Evolutionary conservation across 1,140 invertebrate genomes (phyloP).

Genomic region (Drosophila equinoxialis): DNA sequence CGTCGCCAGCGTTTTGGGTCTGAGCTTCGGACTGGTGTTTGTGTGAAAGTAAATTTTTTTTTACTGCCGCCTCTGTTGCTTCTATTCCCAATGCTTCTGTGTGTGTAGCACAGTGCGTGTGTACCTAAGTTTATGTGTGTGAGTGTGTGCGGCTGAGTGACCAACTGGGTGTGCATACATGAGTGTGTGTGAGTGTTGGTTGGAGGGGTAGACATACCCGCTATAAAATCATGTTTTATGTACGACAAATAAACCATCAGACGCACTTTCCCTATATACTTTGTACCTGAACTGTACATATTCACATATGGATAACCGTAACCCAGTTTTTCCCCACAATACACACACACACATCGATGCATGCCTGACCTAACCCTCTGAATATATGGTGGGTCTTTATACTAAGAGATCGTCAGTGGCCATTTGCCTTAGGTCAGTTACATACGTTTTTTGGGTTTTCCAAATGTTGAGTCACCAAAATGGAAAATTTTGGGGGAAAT

Average conservation of each 20-base stretch:
- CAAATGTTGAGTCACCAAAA: too few species aligned
- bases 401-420: slow-evolving; percentile 18
- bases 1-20: slow-evolving; percentile 18
- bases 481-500: too few species aligned
- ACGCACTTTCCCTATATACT: slow-evolving; percentile 5
- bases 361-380: slow-evolving; percentile 18
- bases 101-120: slow-evolving; percentile 37
- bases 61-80: slow-evolving; percentile 5
- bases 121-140: slow-evolving; percentile 7
- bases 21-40: slow-evolving; percentile 39
- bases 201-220: slow-evolving; percentile 22
- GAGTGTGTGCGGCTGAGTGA: slow-evolving; percentile 8
- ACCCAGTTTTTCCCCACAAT: slow-evolving; percentile 12
- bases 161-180: slow-evolving; percentile 6
- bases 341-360: neutral
- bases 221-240: slow-evolving; percentile 23
- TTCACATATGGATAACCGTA: neutral
- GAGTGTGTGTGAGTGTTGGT: slow-evolving; percentile 9
- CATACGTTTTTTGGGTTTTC: neutral
- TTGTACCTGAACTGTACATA: neutral
- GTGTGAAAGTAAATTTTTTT: slow-evolving; percentile 66
- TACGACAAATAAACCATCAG: slow-evolving; percentile 4
- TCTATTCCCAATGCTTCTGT: slow-evolving; percentile 18
- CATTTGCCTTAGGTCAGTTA: slow-evolving; percentile 43
- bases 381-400: too few species aligned